phyloP scores from a whole-genome alignment of 2,113 vertebrate genomes.

The Cynopterus brachyotis region DNA sequence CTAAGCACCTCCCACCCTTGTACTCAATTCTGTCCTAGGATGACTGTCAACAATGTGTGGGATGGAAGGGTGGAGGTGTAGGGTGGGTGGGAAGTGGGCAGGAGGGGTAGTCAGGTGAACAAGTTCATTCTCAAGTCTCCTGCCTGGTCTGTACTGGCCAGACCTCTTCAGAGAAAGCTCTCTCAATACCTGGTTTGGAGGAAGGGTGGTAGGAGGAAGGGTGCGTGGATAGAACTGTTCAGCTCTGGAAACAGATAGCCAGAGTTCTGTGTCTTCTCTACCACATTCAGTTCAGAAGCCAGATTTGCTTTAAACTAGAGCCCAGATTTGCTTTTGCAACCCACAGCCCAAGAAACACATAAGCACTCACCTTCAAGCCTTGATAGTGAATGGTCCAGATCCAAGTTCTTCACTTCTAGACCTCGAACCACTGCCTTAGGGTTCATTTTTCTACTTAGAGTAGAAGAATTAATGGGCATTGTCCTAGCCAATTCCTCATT shows the following conservation, averaged over 20 bases:
- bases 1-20: neutral
- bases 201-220: neutral
- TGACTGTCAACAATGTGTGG: neutral
- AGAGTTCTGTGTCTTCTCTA: neutral
- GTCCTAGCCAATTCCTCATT: no score
- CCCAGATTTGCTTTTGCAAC: neutral
- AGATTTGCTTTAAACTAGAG: neutral
- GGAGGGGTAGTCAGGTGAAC: neutral
- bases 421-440: neutral
- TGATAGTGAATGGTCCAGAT: neutral
- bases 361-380: neutral
- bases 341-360: neutral
- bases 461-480: no score
- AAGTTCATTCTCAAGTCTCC: neutral
- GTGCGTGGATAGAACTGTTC: neutral
- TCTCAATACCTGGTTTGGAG: neutral
- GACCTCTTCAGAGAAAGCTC: neutral
- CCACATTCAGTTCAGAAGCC: neutral
- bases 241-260: neutral
- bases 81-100: no score
- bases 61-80: neutral
- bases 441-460: no score
- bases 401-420: neutral
- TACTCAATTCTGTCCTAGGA: neutral
- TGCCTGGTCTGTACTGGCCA: neutral